phyloP scores from a whole-genome alignment of 1,140 invertebrate genomes.

The Lepidurus arcticus region DNA sequence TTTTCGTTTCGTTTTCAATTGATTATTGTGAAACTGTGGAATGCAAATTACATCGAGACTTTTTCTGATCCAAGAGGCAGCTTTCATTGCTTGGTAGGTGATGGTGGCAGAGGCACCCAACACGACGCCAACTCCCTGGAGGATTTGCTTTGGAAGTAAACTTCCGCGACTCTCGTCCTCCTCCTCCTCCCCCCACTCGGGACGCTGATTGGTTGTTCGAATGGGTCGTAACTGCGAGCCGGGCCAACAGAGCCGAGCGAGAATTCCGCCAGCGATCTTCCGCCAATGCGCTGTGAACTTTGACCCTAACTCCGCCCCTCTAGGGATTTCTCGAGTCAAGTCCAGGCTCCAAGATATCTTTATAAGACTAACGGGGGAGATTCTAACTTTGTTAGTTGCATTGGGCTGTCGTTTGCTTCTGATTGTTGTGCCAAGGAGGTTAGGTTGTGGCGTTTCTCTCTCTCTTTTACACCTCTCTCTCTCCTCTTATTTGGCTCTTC shows the following conservation, averaged over 20 bases:
- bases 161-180: constrained; percentile 20
- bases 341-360: constrained; percentile 18
- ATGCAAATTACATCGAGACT: neutral
- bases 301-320: constrained; percentile 20
- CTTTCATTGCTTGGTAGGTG: neutral
- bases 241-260: constrained; percentile 4
- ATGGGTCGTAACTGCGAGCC: neutral
- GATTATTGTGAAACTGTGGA: neutral
- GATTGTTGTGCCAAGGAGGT: constrained; percentile 21
- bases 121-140: constrained; percentile 13
- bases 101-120: neutral
- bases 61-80: neutral
- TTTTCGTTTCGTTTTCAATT: neutral
- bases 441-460: constrained; percentile 21
- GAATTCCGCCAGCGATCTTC: neutral
- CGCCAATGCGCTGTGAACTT: constrained; percentile 16
- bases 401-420: constrained; percentile 21
- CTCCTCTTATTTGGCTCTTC: constrained; percentile 9
- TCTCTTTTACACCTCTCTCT: constrained; percentile 8
- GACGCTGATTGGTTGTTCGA: neutral
- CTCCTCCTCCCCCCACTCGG: neutral
- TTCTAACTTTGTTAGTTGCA: constrained; percentile 22
- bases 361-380: constrained; percentile 21
- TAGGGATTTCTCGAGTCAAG: constrained; percentile 21
- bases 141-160: neutral